Evolutionary conservation across 2,113 vertebrate species (phyloP).

Genomic region (Gasterosteus nipponicus): DNA sequence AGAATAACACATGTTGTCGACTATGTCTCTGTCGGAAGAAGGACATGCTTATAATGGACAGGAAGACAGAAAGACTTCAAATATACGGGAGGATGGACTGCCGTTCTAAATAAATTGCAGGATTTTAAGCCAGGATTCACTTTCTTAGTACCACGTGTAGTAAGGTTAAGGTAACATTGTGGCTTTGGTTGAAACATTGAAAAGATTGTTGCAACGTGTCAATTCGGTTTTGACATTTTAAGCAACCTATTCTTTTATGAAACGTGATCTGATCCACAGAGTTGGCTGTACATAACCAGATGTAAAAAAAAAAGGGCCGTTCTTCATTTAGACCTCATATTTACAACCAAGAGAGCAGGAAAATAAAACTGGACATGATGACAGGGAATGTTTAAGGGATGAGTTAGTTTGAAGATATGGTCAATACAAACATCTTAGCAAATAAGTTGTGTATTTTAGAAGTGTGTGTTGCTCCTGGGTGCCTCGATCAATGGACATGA

Average conservation of each 20-base stretch:
- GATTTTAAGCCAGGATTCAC: neutral
- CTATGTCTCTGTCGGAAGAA: neutral
- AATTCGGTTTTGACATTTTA: neutral
- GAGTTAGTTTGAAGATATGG: neutral
- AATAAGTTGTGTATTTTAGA: neutral
- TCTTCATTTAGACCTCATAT: neutral
- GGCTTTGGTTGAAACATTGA: neutral
- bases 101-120: neutral
- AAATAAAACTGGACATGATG: neutral
- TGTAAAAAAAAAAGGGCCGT: neutral
- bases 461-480: neutral
- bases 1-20: slow-evolving; percentile 4
- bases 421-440: neutral
- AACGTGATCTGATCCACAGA: neutral
- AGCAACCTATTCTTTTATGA: neutral
- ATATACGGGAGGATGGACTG: neutral
- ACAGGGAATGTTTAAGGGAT: neutral
- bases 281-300: neutral
- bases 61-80: neutral
- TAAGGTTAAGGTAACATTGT: neutral
- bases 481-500: neutral
- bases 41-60: neutral
- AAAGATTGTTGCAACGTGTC: neutral
- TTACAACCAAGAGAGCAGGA: neutral
- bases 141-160: neutral